Evolutionary conservation across 2,797 vertebrate species (phyloP).

Genomic region (Crenichthys baileyi): DNA sequence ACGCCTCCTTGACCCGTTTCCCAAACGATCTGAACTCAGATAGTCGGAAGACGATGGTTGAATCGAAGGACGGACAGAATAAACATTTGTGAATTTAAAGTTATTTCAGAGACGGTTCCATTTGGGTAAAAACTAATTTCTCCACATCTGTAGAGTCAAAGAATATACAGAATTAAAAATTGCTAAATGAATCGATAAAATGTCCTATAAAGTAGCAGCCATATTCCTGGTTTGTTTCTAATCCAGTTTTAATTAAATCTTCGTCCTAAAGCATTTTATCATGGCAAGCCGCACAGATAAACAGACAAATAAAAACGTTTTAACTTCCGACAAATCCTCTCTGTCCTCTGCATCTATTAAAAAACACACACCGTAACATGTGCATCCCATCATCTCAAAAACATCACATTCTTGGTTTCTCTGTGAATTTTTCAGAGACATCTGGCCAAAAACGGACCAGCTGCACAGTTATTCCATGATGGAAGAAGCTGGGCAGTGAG

Average conservation of each 20-base stretch:
- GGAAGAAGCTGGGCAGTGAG: not conserved
- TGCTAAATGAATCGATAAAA: not conserved
- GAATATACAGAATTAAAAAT: not conserved
- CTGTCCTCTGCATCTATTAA: slow-evolving; percentile 12
- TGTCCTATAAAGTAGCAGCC: slow-evolving; percentile 20
- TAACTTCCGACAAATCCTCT: slow-evolving; percentile 46
- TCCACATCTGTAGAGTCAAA: not conserved
- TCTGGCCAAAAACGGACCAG: slow-evolving; percentile 7
- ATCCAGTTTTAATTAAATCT: slow-evolving; percentile 72
- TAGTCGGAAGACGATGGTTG: not conserved
- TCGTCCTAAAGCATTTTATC: slow-evolving; percentile 52
- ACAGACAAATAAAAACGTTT: slow-evolving; percentile 48
- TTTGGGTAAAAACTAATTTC: too few relatives aligned
- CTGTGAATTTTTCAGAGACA: slow-evolving; percentile 3
- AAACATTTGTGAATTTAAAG: too few relatives aligned
- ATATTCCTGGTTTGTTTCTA: slow-evolving; percentile 56
- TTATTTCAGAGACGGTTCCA: too few relatives aligned
- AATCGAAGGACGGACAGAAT: not conserved
- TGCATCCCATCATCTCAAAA: slow-evolving; percentile 4
- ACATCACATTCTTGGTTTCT: not conserved
- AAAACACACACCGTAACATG: slow-evolving; percentile 2
- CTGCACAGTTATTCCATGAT: not conserved
- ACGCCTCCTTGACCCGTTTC: too few relatives aligned
- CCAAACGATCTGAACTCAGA: not conserved
- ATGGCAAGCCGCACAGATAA: slow-evolving; percentile 31